A percentile compares a stretch with the other conserved stretches of the same genome.
Evolutionary conservation across 1,140 invertebrate genomes (phyloP).

Genomic region (Acromyrmex heyeri): DNA sequence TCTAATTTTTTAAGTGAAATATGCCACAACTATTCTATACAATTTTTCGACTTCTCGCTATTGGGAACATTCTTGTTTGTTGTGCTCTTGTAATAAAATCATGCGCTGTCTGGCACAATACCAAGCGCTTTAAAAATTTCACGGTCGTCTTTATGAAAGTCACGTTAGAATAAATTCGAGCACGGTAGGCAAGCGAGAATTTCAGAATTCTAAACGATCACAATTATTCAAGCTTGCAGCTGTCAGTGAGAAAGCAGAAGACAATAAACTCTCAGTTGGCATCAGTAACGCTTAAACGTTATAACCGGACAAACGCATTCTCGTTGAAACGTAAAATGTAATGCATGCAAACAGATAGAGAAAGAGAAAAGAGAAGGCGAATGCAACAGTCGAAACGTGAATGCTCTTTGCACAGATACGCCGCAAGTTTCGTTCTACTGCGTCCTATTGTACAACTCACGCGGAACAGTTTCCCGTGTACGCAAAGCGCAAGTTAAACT

Average conservation of each 20-base stretch:
- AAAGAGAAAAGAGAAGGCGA: neutral
- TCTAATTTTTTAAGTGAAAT: neutral
- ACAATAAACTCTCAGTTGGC: neutral
- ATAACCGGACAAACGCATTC: conserved; percentile 23
- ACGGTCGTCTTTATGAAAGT: conserved; percentile 33
- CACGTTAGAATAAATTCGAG: neutral
- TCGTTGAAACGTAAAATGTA: conserved; percentile 29
- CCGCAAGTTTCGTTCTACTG: conserved; percentile 40
- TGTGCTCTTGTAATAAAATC: conserved; percentile 27
- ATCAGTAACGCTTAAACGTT: conserved; percentile 25
- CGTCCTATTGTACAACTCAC: conserved; percentile 28
- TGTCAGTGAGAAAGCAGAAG: conserved; percentile 15
- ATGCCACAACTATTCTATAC: neutral
- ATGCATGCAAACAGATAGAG: neutral
- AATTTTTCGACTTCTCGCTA: neutral
- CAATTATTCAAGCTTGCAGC: conserved; percentile 28
- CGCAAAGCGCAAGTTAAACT: conserved; percentile 58
- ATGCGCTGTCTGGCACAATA: conserved; percentile 23
- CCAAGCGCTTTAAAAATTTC: conserved; percentile 48
- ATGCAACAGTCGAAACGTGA: conserved; percentile 40
- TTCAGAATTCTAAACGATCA: conserved; percentile 11
- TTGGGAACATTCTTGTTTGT: neutral
- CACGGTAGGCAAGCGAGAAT: neutral
- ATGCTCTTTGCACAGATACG: conserved; percentile 65
- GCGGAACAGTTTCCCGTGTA: conserved; percentile 1